phyloP scores from a whole-genome alignment of 2,888 invertebrate genomes.

The Lordiphosa andalusiaca region DNA sequence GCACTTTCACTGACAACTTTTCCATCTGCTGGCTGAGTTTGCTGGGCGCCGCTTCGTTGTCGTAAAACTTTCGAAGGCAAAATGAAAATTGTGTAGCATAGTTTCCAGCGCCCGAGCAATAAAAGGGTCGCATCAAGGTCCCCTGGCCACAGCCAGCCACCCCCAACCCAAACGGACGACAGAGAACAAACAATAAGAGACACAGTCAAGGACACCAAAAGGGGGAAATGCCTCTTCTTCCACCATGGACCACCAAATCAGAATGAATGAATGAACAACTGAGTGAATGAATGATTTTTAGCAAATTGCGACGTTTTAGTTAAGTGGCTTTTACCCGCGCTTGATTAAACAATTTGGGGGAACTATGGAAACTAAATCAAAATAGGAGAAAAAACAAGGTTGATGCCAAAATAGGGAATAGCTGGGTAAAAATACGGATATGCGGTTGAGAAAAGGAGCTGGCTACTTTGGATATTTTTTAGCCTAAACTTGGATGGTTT shows the following conservation, averaged over 20 bases:
- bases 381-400: too few relatives aligned
- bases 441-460: too few relatives aligned
- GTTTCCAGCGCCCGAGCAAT: conserved; percentile 6
- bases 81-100: conserved; percentile 14
- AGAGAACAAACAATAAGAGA: conserved; percentile 10
- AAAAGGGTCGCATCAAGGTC: conserved; percentile 23
- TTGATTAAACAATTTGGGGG: too few relatives aligned
- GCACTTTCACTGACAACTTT: not conserved
- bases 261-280: not conserved
- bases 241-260: conserved; percentile 6
- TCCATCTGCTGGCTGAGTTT: conserved; percentile 2
- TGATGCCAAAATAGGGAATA: too few relatives aligned
- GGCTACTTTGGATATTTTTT: too few relatives aligned
- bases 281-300: too few relatives aligned
- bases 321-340: too few relatives aligned
- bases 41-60: conserved; percentile 33
- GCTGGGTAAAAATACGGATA: too few relatives aligned
- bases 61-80: conserved; percentile 29
- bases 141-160: conserved; percentile 6
- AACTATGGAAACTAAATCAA: too few relatives aligned
- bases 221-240: too few relatives aligned
- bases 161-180: not conserved
- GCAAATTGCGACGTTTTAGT: too few relatives aligned
- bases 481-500: too few relatives aligned
- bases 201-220: conserved; percentile 26